phyloP scores from a whole-genome alignment of 2,113 vertebrate species.

The Lepisosteus osseus region DNA sequence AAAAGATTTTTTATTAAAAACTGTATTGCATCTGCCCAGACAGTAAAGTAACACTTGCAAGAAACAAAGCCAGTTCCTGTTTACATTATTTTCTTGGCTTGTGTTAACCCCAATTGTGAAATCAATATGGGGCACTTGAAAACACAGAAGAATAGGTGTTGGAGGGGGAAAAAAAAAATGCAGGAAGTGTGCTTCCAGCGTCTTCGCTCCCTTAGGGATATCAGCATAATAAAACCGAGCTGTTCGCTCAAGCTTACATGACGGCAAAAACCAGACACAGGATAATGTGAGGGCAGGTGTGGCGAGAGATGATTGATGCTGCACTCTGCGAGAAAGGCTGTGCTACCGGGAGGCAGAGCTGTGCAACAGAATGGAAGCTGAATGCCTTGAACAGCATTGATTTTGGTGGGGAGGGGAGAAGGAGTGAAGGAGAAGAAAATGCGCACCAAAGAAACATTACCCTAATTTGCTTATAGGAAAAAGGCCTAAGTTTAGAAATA shows the following conservation, averaged over 20 bases:
- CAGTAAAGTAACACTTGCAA: background rate
- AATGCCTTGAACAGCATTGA: background rate
- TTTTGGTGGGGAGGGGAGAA: background rate
- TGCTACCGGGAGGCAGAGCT: conserved; percentile 1
- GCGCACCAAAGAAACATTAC: too few species aligned
- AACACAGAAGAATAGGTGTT: background rate
- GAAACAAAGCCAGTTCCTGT: background rate
- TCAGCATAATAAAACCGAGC: conserved; percentile 2
- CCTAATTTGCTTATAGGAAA: too few species aligned
- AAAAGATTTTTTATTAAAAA: background rate
- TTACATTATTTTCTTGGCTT: background rate
- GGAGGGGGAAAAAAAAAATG: background rate
- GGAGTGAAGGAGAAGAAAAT: too few species aligned
- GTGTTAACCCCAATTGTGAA: conserved; percentile 3
- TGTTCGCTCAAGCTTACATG: conserved; percentile 13
- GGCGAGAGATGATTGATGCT: conserved; percentile 1
- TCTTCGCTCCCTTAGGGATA: background rate
- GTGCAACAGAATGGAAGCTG: conserved; percentile 1
- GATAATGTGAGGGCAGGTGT: background rate
- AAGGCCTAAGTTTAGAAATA: too few species aligned
- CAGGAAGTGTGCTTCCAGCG: background rate
- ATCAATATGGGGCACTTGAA: conserved; percentile 1
- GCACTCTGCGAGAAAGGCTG: background rate
- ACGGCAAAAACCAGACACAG: conserved; percentile 5
- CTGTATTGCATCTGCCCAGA: background rate